Percentiles rank a stretch among this genome's conserved stretches.
Evolutionary conservation across 2,113 vertebrate species (phyloP).

Genomic region (Gila orcuttii): DNA sequence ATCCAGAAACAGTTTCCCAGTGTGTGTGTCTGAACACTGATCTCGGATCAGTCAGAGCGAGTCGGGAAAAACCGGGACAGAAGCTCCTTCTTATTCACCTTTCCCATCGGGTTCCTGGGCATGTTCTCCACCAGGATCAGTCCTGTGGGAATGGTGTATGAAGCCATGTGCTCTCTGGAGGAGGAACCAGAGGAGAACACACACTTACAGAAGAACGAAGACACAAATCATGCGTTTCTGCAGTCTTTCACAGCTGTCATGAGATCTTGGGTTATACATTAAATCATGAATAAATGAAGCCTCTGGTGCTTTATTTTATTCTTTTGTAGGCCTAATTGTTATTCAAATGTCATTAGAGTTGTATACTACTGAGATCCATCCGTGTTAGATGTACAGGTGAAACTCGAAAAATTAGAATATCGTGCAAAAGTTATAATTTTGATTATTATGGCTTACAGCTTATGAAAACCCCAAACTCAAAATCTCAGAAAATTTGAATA

Average conservation of each 20-base stretch:
- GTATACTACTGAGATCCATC: too few species aligned
- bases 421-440: too few species aligned
- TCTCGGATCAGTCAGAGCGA: conserved; percentile 6
- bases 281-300: too few species aligned
- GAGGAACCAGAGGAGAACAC: conserved; percentile 49
- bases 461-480: too few species aligned
- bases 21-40: neutral
- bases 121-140: conserved; percentile 89
- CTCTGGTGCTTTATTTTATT: too few species aligned
- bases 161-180: conserved; percentile 83
- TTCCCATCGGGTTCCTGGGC: conserved; percentile 95
- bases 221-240: neutral
- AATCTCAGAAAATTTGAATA: too few species aligned
- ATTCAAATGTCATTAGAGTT: too few species aligned
- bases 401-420: too few species aligned
- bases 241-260: neutral
- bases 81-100: conserved; percentile 94
- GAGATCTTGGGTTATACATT: too few species aligned
- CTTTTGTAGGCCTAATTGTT: too few species aligned
- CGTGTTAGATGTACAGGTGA: too few species aligned
- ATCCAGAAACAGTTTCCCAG: neutral
- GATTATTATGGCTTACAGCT: too few species aligned
- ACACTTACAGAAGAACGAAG: neutral
- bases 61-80: conserved; percentile 78
- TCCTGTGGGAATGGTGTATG: conserved; percentile 84